Base-by-base conservation (phyloP, 2,113 vertebrate genomes). In the Oncorhynchus nerka region DNA sequence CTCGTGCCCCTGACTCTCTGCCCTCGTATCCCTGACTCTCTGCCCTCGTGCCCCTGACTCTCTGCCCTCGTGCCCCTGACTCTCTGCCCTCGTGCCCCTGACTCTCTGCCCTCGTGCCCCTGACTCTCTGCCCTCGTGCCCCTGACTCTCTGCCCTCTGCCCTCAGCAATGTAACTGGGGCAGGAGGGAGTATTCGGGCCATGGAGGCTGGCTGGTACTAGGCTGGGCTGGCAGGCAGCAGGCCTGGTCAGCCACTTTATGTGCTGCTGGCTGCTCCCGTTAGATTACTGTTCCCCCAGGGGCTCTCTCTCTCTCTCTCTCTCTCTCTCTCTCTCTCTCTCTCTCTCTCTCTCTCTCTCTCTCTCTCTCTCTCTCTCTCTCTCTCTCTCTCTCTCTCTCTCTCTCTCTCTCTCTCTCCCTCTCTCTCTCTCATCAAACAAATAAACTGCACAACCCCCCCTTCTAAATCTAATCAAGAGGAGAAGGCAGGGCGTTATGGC, bases 91-190 rank as follows among this genome's bases (percentile, higher is more conserved):
- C 30, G 30, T 32, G 78, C 79, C 82, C 78, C 78, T 76, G 79
- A 55, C 78, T 75, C 64, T 26, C 78, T 32, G 30, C 5, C 32
- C 32, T 34, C 5, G 32, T 34, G 80, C 82, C 82, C 78, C 78
- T 76, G 79, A 55, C 78, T 76, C 64, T 26, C 78, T 32, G 32
- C 32, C 32, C 30, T 32, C 30, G 30, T 32, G 78, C 79, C 80
- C 78, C 78, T 76, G 79, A 55, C 32, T 32, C 85, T 85, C 82
- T 90, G 87, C 6, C 34, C 32, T 34, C 32, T 34, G 82, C 84
- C 82, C 78, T 22, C 51, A 55, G 51, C 5, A 55, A 55, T 55
- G 51, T 13, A 19, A 55, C 51, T 19, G 16, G 9, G 16, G 51
- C 51, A 55, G 51, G 51, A 55, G 12, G 39, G 9, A 45, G 8